Conservation (phyloP, 2,888 invertebrate genomes). For the Clepsis dumicolana region DNA sequence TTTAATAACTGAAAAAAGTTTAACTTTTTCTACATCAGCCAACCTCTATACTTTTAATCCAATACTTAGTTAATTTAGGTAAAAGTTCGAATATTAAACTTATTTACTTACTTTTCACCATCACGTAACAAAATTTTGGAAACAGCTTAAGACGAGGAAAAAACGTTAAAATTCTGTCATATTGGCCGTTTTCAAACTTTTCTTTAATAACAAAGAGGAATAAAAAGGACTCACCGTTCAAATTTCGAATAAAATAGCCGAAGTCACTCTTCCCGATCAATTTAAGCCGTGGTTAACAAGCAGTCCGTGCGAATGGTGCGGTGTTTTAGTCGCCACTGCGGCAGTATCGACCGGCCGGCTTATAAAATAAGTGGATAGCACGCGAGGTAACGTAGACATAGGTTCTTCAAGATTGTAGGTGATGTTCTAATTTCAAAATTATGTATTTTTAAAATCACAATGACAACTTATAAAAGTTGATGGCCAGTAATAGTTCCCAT, state of each 20-base stretch:
- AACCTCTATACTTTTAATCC: background rate
- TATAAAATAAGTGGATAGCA: conserved; percentile 69
- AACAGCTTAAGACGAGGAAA: background rate
- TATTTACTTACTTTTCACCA: conserved; percentile 15
- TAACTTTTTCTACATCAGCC: background rate
- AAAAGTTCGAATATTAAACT: background rate
- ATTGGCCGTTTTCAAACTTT: conserved; percentile 6
- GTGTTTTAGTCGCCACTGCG: conserved; percentile 73
- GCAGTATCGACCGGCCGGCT: conserved; percentile 75
- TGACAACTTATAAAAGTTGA: background rate
- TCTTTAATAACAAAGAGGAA: conserved; percentile 31
- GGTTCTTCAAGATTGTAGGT: conserved; percentile 55
- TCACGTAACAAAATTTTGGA: conserved; percentile 22
- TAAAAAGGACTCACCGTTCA: conserved; percentile 53
- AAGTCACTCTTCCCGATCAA: conserved; percentile 52
- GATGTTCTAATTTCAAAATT: conserved; percentile 59
- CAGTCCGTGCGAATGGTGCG: conserved; percentile 61
- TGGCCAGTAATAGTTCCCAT: background rate
- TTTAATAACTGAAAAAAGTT: background rate
- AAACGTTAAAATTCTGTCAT: background rate
- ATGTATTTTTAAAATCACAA: conserved; percentile 47
- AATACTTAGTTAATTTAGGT: no score
- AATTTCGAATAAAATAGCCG: conserved; percentile 54
- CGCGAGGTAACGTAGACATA: conserved; percentile 67
- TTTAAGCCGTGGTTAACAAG: conserved; percentile 45